These are phyloP conservation scores for Drosophila subquinaria DNA, from an alignment of 2,888 invertebrate species.

Conservation along the genomic window DNA sequence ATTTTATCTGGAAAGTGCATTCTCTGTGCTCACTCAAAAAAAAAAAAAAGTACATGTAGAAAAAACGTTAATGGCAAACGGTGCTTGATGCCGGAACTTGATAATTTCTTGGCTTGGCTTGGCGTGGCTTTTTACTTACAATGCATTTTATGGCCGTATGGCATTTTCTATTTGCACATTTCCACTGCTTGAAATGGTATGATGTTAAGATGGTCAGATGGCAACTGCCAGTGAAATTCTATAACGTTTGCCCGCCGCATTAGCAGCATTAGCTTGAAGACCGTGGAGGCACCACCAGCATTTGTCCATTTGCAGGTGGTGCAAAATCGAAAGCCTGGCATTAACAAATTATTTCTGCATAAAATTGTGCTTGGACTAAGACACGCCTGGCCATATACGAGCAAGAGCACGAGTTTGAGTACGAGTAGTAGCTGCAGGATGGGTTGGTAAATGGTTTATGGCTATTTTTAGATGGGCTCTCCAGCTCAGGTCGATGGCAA, in stretches of 20 bases:
- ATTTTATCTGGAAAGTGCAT: constrained; percentile 63
- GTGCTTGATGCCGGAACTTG: constrained; percentile 67
- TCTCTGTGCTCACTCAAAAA: constrained; percentile 15
- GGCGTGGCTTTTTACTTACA: constrained; percentile 45
- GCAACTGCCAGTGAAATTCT: constrained; percentile 20
- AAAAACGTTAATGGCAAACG: constrained; percentile 48
- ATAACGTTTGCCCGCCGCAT: constrained; percentile 45
- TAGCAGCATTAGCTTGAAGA: constrained; percentile 33
- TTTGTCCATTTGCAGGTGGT: constrained; percentile 26
- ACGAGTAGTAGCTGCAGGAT: constrained; percentile 27
- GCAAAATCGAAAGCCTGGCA: constrained; percentile 58
- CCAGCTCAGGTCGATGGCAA: constrained; percentile 38
- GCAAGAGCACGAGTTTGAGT: constrained; percentile 4
- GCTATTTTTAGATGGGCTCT: constrained; percentile 38
- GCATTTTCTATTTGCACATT: constrained; percentile 72
- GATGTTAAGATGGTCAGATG: constrained; percentile 17
- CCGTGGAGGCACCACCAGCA: neutral
- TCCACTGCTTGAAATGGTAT: constrained; percentile 52
- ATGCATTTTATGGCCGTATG: constrained; percentile 53
- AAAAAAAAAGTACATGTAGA: constrained; percentile 13
- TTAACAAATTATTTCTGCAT: constrained; percentile 75
- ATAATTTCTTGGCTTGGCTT: constrained; percentile 50
- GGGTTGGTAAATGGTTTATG: constrained; percentile 45
- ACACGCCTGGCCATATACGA: constrained; percentile 37
- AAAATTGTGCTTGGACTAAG: constrained; percentile 55